phyloP scores from a whole-genome alignment of 2,113 vertebrate species.

The Myxocyprinus asiaticus region DNA sequence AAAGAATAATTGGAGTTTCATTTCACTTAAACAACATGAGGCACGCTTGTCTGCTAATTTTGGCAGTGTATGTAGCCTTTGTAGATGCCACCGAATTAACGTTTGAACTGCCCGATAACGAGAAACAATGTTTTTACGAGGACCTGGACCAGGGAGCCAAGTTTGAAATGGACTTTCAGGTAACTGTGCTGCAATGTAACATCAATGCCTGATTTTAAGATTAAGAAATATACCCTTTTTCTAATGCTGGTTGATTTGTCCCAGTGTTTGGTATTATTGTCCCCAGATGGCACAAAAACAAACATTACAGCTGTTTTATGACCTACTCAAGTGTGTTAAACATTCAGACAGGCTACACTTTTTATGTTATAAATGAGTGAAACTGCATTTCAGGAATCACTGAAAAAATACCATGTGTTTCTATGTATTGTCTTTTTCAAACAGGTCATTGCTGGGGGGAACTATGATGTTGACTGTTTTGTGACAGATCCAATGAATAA shows the following conservation, averaged over 20 bases:
- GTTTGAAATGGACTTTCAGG: constrained; percentile 77
- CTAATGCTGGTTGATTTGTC: neutral
- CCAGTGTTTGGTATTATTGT: neutral
- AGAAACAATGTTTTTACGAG: constrained; percentile 79
- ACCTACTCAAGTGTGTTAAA: neutral
- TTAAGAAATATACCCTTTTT: neutral
- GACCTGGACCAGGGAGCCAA: constrained; percentile 68
- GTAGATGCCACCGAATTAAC: constrained; percentile 70
- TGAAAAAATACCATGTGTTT: no score
- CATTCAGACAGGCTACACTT: neutral
- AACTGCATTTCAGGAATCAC: no score
- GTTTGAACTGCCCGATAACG: constrained; percentile 76
- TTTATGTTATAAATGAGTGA: no score
- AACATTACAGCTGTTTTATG: no score
- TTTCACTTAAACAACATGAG: constrained; percentile 37
- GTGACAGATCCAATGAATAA: constrained; percentile 80
- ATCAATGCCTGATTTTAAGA: neutral
- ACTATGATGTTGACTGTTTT: constrained; percentile 90
- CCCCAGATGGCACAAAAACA: no score
- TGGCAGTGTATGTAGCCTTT: constrained; percentile 51
- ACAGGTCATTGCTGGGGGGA: constrained; percentile 89
- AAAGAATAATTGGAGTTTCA: neutral
- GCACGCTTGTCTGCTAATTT: constrained; percentile 31
- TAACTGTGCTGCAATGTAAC: constrained; percentile 51
- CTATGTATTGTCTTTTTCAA: neutral